phyloP scores from a whole-genome alignment of 2,797 vertebrate species.

The Echiichthys vipera region DNA sequence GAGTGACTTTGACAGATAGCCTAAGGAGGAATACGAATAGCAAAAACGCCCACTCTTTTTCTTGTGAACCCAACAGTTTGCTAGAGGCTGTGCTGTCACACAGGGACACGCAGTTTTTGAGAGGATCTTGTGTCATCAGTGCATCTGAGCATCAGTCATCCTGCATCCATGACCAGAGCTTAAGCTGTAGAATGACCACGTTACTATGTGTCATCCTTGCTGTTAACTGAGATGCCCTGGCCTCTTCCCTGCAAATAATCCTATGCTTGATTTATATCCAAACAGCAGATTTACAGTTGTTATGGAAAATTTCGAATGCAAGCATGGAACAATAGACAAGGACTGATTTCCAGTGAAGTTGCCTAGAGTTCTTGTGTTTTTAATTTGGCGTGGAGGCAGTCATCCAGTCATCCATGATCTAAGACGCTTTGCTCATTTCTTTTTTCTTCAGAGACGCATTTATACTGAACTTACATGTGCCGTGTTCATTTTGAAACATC shows the following conservation, averaged over 20 bases:
- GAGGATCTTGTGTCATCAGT: slow-evolving; percentile 46
- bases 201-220: slow-evolving; percentile 48
- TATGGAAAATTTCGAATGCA: slow-evolving; percentile 13
- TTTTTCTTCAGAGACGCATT: slow-evolving; percentile 17
- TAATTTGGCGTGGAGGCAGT: slow-evolving; percentile 32
- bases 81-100: slow-evolving; percentile 61
- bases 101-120: slow-evolving; percentile 59
- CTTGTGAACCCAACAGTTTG: slow-evolving; percentile 52
- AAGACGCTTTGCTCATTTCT: slow-evolving; percentile 32
- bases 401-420: slow-evolving; percentile 49
- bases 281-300: slow-evolving; percentile 41
- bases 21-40: slow-evolving; percentile 77
- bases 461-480: slow-evolving; percentile 32
- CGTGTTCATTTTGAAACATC: slow-evolving; percentile 36
- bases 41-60: slow-evolving; percentile 48
- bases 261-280: slow-evolving; percentile 50
- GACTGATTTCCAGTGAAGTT: slow-evolving; percentile 19
- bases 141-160: slow-evolving; percentile 40
- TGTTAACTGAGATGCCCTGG: slow-evolving; percentile 31
- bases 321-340: slow-evolving; percentile 21
- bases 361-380: slow-evolving; percentile 21
- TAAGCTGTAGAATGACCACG: slow-evolving; percentile 50
- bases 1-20: slow-evolving; percentile 77
- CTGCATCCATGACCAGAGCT: slow-evolving; percentile 33
- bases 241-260: slow-evolving; percentile 43